phyloP scores from a whole-genome alignment of 64 coral and sea anemone genomes.

The Trachythela sp. region DNA sequence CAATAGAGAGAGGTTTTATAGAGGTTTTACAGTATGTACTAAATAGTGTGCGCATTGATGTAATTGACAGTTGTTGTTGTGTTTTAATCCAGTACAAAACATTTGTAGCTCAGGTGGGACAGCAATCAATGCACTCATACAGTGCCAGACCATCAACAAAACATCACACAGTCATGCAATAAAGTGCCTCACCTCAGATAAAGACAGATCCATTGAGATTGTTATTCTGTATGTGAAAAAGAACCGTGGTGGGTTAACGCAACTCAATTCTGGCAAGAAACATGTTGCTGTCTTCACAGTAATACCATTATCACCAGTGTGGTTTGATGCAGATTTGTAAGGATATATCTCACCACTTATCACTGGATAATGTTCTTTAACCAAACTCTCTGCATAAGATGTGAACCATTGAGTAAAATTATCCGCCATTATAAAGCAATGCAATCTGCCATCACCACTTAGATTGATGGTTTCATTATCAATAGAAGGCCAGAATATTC shows the following conservation, averaged over 20 bases:
- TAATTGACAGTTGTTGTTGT: too few species aligned
- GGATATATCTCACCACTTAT: conserved; percentile 87
- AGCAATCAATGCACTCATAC: too few species aligned
- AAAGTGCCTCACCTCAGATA: conserved; percentile 62
- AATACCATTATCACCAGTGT: conserved; percentile 53
- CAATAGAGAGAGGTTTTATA: too few species aligned
- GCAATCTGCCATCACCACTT: conserved; percentile 54
- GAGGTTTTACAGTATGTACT: too few species aligned
- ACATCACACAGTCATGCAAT: too few species aligned
- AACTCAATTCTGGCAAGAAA: conserved; percentile 88
- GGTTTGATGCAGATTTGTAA: conserved; percentile 50
- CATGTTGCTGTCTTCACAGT: conserved; percentile 75
- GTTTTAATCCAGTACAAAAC: too few species aligned
- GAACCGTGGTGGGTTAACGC: conserved; percentile 79
- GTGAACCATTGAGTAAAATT: conserved; percentile 70
- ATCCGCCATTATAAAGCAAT: conserved; percentile 65
- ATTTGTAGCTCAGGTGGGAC: too few species aligned
- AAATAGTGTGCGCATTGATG: too few species aligned
- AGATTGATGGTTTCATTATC: conserved; percentile 45
- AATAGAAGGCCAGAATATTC: conserved; percentile 85
- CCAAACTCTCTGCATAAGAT: conserved; percentile 63
- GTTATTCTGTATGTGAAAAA: conserved; percentile 97
- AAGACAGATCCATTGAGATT: conserved; percentile 77
- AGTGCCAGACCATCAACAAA: too few species aligned
- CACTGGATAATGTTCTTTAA: conserved; percentile 61